These are phyloP conservation scores for Cydia strobilella DNA, from an alignment of 1,140 invertebrate species.

Conservation along the genomic window DNA sequence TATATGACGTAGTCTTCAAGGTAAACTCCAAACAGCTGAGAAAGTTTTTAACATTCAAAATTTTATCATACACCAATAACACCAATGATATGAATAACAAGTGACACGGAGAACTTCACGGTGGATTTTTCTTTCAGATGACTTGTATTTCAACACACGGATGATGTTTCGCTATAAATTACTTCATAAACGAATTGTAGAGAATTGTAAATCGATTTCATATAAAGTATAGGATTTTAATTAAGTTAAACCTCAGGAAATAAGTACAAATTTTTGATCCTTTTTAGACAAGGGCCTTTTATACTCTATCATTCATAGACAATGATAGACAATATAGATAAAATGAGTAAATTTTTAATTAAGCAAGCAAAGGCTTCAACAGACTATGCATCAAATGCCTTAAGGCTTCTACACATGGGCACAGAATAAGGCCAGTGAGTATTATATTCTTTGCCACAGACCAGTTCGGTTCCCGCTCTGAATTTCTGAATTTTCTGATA, in stretches of 20 bases:
- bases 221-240: background rate
- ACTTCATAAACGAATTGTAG: background rate
- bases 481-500: no score
- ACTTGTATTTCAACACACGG: background rate
- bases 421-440: no score
- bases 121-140: background rate
- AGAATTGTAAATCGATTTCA: background rate
- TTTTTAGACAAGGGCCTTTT: background rate
- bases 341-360: background rate
- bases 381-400: no score
- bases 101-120: slow-evolving; percentile 19
- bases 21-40: slow-evolving; percentile 14
- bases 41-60: slow-evolving; percentile 16
- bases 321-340: slow-evolving; percentile 4
- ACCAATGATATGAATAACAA: slow-evolving; percentile 5
- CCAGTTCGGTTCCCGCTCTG: no score
- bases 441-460: no score
- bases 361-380: no score
- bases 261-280: background rate
- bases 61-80: slow-evolving; percentile 12
- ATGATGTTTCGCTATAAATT: background rate
- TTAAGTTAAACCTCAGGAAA: background rate
- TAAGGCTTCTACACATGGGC: no score
- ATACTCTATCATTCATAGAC: background rate
- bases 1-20: slow-evolving; percentile 9